phyloP scores from a whole-genome alignment of 2,888 invertebrate species.

The Thymelicus acteon region DNA sequence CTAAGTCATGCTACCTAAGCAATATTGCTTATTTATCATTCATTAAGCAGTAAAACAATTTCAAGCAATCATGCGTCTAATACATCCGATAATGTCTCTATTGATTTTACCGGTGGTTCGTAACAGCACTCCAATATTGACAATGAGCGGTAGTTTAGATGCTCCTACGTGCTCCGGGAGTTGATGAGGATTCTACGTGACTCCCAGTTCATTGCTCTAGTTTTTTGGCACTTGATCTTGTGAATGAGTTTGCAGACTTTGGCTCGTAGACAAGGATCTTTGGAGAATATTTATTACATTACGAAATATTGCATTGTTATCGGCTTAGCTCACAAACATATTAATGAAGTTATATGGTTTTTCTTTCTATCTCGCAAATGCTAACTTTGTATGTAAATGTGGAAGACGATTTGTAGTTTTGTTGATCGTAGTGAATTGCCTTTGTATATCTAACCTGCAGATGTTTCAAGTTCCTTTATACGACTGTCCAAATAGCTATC shows the following conservation, averaged over 20 bases:
- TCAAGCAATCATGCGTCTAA: conserved; percentile 66
- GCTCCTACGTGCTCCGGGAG: conserved; percentile 75
- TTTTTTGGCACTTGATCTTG: conserved; percentile 80
- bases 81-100: conserved; percentile 72
- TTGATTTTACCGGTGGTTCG: conserved; percentile 77
- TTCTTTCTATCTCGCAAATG: neutral
- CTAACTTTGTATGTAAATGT: conserved; percentile 13
- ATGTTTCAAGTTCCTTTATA: neutral
- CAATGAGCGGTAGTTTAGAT: conserved; percentile 83
- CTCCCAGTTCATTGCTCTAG: conserved; percentile 81
- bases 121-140: conserved; percentile 79
- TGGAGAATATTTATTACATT: conserved; percentile 62
- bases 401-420: neutral
- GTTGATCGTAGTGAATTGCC: neutral
- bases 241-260: conserved; percentile 78
- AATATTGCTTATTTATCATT: conserved; percentile 54
- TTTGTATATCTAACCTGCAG: neutral
- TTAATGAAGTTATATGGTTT: conserved; percentile 5
- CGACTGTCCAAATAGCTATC: conserved; percentile 25
- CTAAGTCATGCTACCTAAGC: conserved; percentile 11
- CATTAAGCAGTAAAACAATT: conserved; percentile 66
- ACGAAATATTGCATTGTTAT: conserved; percentile 50
- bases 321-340: conserved; percentile 15
- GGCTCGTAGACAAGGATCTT: conserved; percentile 66
- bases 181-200: conserved; percentile 79